These are phyloP conservation scores for Chanos chanos DNA, from an alignment of 2,797 vertebrate species.

Conservation along the genomic window DNA sequence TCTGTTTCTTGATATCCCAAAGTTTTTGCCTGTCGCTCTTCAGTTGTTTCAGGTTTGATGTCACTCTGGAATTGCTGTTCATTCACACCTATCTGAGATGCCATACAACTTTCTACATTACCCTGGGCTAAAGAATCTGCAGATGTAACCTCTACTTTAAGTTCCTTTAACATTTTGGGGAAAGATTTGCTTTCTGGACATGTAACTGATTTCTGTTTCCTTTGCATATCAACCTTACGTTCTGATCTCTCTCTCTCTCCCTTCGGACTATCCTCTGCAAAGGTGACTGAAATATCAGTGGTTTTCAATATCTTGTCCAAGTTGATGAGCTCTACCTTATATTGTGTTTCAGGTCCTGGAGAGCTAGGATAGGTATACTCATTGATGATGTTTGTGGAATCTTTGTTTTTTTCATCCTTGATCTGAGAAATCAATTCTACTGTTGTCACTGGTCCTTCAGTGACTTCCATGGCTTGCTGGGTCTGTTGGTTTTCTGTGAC, in stretches of 20 bases:
- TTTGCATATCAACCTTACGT: constrained; percentile 65
- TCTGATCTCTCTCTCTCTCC: constrained; percentile 68
- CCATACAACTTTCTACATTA: constrained; percentile 40
- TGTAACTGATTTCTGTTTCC: constrained; percentile 59
- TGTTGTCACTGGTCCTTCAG: constrained; percentile 51
- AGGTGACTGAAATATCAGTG: constrained; percentile 55
- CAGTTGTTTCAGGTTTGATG: constrained; percentile 31
- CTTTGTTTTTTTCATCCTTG: constrained; percentile 42
- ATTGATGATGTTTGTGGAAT: constrained; percentile 44
- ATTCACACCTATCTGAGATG: constrained; percentile 40
- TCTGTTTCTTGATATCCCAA: constrained; percentile 40
- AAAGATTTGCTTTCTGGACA: constrained; percentile 35
- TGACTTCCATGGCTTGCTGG: constrained; percentile 50
- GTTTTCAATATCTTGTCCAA: constrained; percentile 68
- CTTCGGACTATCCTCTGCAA: constrained; percentile 53
- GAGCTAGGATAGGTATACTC: constrained; percentile 47
- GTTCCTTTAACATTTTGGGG: constrained; percentile 55
- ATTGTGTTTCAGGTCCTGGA: constrained; percentile 59
- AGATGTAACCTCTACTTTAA: no score
- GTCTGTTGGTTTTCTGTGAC: constrained; percentile 46
- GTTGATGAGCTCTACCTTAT: constrained; percentile 68
- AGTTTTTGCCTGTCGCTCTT: constrained; percentile 30
- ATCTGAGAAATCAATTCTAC: constrained; percentile 46
- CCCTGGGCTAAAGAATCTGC: constrained; percentile 46
- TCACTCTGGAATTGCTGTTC: constrained; percentile 41